Conservation (phyloP, 2,113 vertebrate genomes). For the Mustela lutreola region DNA sequence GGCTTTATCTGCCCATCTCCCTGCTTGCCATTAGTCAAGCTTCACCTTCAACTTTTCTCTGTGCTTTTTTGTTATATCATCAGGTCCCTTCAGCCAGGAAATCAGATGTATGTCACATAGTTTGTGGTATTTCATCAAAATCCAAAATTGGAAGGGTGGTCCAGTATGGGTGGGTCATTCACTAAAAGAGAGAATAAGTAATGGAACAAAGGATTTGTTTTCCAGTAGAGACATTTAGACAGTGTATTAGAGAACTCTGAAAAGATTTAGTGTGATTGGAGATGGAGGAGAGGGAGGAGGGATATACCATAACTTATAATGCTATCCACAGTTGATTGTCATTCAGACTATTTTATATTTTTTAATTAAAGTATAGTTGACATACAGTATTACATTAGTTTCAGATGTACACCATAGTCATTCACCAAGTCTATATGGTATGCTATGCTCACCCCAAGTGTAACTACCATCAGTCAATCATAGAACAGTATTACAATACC, state of each 20-base stretch:
- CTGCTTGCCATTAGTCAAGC: background rate
- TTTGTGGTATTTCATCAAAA: background rate
- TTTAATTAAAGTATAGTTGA: background rate
- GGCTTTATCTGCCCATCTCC: background rate
- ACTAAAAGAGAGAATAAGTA: background rate
- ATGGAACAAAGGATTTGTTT: background rate
- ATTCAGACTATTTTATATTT: background rate
- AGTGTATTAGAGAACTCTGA: background rate
- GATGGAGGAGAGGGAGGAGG: background rate
- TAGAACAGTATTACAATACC: background rate
- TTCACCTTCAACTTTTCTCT: background rate
- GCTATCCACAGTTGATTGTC: background rate
- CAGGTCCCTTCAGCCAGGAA: background rate
- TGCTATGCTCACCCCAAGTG: background rate
- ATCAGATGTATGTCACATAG: background rate
- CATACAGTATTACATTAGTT: background rate
- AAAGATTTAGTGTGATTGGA: background rate
- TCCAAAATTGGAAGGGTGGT: background rate
- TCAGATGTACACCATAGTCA: background rate
- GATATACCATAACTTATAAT: background rate
- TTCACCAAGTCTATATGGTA: background rate
- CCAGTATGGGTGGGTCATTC: background rate
- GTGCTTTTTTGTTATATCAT: background rate
- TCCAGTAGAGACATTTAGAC: background rate
- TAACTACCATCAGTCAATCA: background rate